These are phyloP conservation scores for Aselliscus stoliczkanus DNA, from an alignment of 2,797 vertebrate genomes.

Conservation along the genomic window DNA sequence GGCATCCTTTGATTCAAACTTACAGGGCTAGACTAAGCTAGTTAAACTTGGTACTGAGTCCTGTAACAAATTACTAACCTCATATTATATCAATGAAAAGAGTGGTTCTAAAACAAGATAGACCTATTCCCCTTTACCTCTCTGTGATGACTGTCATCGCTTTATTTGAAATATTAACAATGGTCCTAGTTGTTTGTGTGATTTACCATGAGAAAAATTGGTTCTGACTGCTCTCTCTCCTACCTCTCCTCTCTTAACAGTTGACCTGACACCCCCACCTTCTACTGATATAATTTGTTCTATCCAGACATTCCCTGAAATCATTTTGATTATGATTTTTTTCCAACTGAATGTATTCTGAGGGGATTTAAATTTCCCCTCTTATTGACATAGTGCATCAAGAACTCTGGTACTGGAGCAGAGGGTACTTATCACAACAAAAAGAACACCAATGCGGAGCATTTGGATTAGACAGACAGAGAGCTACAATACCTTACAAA, in stretches of 20 bases:
- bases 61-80: not conserved
- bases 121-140: not conserved
- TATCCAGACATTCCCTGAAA: not conserved
- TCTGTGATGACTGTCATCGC: not conserved
- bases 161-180: not conserved
- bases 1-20: slow-evolving; percentile 40
- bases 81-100: not conserved
- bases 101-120: not conserved
- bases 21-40: not conserved
- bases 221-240: not conserved
- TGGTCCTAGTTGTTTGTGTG: not conserved
- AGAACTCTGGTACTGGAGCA: not conserved
- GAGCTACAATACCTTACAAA: not conserved
- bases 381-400: not conserved
- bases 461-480: not conserved
- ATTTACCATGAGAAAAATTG: not conserved
- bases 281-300: slow-evolving; percentile 8
- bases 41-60: slow-evolving; percentile 34
- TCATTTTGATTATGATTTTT: not conserved
- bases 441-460: not conserved
- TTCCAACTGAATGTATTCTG: not conserved
- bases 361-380: slow-evolving; percentile 11
- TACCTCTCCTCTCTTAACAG: not conserved
- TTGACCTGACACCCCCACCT: not conserved
- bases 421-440: not conserved